These are phyloP conservation scores for Melitaea athalia DNA, from an alignment of 2,888 invertebrate species.

Conservation along the genomic window DNA sequence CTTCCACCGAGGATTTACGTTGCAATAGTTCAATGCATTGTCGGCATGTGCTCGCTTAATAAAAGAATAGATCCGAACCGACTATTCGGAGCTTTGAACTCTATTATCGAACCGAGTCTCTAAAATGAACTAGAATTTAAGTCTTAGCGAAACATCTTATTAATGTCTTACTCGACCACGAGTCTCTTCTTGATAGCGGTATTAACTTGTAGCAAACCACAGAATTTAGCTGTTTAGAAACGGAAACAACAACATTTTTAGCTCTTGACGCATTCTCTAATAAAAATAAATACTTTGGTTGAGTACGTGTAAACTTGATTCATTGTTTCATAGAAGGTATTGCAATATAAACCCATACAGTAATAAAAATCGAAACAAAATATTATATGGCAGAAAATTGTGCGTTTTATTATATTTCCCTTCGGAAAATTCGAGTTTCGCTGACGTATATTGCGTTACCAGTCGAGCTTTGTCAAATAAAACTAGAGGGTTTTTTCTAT, in stretches of 20 bases:
- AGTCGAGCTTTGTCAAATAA: slow-evolving; percentile 31
- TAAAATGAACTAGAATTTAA: slow-evolving; percentile 2
- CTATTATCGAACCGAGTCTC: slow-evolving; percentile 1
- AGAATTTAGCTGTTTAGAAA: neutral
- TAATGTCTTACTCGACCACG: neutral
- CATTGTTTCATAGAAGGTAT: slow-evolving; percentile 15
- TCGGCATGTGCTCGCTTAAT: slow-evolving; percentile 12
- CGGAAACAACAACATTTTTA: neutral
- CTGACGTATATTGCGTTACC: slow-evolving; percentile 31
- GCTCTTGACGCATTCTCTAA: no score
- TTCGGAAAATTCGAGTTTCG: slow-evolving; percentile 29
- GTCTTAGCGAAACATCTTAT: slow-evolving; percentile 2
- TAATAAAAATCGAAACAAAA: slow-evolving; percentile 33
- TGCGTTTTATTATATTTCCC: slow-evolving; percentile 36
- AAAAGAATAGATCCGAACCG: slow-evolving; percentile 16
- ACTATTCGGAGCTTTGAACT: slow-evolving; percentile 1
- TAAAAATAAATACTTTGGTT: no score
- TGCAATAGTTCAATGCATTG: slow-evolving; percentile 15
- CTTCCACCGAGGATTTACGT: slow-evolving; percentile 25
- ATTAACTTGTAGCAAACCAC: neutral
- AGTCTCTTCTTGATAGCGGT: neutral
- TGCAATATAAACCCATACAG: slow-evolving; percentile 23
- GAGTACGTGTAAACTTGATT: neutral
- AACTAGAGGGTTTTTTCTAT: slow-evolving; percentile 18
- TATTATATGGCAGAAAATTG: slow-evolving; percentile 32